Evolutionary conservation across 1,140 invertebrate genomes (phyloP).

Genomic region (Spodoptera frugiperda): DNA sequence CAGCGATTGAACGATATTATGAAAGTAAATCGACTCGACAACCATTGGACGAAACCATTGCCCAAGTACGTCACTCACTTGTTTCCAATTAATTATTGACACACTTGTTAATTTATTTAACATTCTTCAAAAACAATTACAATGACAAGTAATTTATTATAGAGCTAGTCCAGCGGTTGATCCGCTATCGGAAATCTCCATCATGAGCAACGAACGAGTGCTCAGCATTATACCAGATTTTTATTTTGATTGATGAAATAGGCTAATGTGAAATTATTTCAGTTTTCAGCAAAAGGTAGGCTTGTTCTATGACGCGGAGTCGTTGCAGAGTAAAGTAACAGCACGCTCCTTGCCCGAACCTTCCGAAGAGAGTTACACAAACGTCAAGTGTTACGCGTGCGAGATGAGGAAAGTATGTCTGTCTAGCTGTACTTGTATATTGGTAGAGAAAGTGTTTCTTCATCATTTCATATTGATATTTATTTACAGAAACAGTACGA

Average conservation of each 20-base stretch:
- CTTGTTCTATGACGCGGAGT: slow-evolving; percentile 62
- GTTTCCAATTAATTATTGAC: background rate
- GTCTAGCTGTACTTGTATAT: background rate
- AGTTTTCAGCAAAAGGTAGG: slow-evolving; percentile 79
- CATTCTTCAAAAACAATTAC: background rate
- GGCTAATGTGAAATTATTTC: slow-evolving; percentile 12
- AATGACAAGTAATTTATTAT: background rate
- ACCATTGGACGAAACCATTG: slow-evolving; percentile 85
- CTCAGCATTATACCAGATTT: too few relatives aligned
- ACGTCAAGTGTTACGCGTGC: slow-evolving; percentile 76
- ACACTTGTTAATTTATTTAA: too few relatives aligned
- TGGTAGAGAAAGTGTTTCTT: too few relatives aligned
- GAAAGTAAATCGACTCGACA: slow-evolving; percentile 86
- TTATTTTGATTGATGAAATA: too few relatives aligned
- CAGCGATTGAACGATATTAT: slow-evolving; percentile 86
- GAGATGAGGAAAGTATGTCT: slow-evolving; percentile 64
- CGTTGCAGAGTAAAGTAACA: slow-evolving; percentile 52
- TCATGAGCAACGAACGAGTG: too few relatives aligned
- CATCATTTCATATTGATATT: background rate
- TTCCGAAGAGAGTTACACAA: slow-evolving; percentile 50
- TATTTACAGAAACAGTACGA: slow-evolving; percentile 60
- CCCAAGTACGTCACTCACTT: slow-evolving; percentile 79
- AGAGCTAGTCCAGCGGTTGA: background rate
- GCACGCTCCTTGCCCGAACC: slow-evolving; percentile 44
- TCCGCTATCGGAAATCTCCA: too few relatives aligned